These are phyloP conservation scores for Tachysurus vachellii DNA, from an alignment of 2,113 vertebrate species.

Conservation along the genomic window DNA sequence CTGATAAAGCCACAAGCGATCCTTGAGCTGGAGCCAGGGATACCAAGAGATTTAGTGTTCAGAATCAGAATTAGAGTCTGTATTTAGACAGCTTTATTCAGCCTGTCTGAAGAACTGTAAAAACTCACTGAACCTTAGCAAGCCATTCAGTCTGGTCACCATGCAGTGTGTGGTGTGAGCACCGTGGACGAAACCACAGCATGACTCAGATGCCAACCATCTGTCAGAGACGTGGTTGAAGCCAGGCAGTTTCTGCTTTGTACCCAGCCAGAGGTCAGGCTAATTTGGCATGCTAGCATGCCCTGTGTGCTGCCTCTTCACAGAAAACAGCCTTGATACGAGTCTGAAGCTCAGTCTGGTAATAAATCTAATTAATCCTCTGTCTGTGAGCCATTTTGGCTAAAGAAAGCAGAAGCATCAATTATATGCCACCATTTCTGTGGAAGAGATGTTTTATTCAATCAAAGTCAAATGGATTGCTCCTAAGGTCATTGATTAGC, in stretches of 20 bases:
- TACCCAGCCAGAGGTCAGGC: slow-evolving; percentile 40
- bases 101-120: not conserved
- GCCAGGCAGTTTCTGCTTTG: slow-evolving; percentile 18
- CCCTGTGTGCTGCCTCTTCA: not conserved
- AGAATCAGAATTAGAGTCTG: not conserved
- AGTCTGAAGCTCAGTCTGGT: slow-evolving; percentile 11
- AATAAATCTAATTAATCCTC: slow-evolving; percentile 23
- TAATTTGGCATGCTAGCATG: slow-evolving; percentile 33
- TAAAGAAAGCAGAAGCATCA: not conserved
- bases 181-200: not conserved
- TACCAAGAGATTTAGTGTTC: not conserved
- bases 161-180: not conserved
- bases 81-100: not conserved
- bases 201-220: slow-evolving; percentile 27
- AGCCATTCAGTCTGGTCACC: not conserved
- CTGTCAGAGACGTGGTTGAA: slow-evolving; percentile 23
- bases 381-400: slow-evolving; percentile 27
- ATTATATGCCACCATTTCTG: not conserved
- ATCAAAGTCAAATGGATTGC: not conserved
- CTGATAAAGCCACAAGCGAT: not conserved
- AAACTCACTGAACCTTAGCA: not conserved
- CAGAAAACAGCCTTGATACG: slow-evolving; percentile 11
- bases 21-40: not conserved
- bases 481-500: not conserved
- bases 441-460: slow-evolving; percentile 23